These are phyloP conservation scores for Sebastes hubbsi DNA, from an alignment of 2,797 vertebrate species.

Conservation along the genomic window DNA sequence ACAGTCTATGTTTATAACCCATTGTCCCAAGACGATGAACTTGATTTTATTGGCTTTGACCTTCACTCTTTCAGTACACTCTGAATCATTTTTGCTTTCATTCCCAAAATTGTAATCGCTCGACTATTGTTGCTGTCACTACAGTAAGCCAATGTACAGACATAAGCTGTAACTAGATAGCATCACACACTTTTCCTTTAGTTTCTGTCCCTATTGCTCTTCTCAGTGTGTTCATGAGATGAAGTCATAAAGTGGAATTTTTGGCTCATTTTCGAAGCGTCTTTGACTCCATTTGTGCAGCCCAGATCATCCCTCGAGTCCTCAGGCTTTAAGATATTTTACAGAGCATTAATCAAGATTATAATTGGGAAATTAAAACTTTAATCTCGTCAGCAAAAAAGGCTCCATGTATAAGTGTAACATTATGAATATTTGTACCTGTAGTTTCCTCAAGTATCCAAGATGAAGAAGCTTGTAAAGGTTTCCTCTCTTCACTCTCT, in stretches of 20 bases:
- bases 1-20: no score
- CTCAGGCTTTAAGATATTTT: neutral
- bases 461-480: neutral
- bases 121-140: neutral
- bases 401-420: neutral
- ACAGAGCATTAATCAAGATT: neutral
- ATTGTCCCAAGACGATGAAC: no score
- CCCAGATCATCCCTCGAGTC: neutral
- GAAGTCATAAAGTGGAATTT: neutral
- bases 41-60: neutral
- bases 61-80: neutral
- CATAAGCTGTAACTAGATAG: neutral
- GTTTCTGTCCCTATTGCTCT: no score
- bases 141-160: neutral
- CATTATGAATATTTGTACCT: neutral
- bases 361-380: neutral
- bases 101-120: neutral
- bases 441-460: neutral
- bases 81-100: neutral
- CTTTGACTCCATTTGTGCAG: neutral
- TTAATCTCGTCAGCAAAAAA: neutral
- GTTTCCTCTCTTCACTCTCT: neutral
- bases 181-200: neutral
- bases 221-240: neutral
- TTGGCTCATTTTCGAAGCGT: neutral